Percentiles rank a stretch among this genome's conserved stretches.
These are phyloP conservation scores for Aurelia coerulea DNA, from an alignment of 30 jellyfish, hydroid and myxozoan genomes.

Conservation along the genomic window DNA sequence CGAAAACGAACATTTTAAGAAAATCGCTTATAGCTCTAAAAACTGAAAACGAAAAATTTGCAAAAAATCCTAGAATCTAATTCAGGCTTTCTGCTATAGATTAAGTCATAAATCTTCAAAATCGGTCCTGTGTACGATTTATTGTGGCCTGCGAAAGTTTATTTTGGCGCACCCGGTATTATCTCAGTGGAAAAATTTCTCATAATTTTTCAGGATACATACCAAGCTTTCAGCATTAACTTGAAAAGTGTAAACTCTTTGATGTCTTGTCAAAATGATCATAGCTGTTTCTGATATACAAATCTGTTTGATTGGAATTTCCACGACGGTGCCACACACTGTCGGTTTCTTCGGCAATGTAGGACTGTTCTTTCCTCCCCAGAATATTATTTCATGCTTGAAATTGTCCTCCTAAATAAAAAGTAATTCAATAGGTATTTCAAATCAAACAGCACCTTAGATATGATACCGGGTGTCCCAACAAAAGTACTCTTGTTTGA, in stretches of 20 bases:
- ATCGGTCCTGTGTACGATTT: too few species aligned
- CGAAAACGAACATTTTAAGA: too few species aligned
- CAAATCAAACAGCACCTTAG: not conserved
- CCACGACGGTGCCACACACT: constrained; percentile 57
- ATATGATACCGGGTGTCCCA: too few species aligned
- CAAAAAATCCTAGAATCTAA: too few species aligned
- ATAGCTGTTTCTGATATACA: constrained; percentile 76
- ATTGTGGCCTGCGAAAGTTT: too few species aligned
- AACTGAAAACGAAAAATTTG: too few species aligned
- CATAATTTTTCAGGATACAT: not conserved
- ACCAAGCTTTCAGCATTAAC: constrained; percentile 76
- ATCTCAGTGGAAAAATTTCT: too few species aligned
- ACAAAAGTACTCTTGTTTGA: too few species aligned
- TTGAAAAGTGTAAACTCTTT: constrained; percentile 64
- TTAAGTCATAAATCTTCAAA: too few species aligned
- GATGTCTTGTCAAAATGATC: constrained; percentile 74
- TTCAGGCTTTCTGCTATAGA: too few species aligned
- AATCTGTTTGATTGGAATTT: constrained; percentile 71
- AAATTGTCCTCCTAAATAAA: constrained; percentile 56
- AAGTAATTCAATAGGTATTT: not conserved
- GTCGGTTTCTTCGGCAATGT: constrained; percentile 60
- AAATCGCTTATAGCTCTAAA: too few species aligned
- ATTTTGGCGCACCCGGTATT: too few species aligned
- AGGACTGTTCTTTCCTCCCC: constrained; percentile 68
- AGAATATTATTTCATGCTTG: constrained; percentile 56